Evolutionary conservation across 2,888 invertebrate genomes (phyloP).

Genomic region (Apotomis betuletana): DNA sequence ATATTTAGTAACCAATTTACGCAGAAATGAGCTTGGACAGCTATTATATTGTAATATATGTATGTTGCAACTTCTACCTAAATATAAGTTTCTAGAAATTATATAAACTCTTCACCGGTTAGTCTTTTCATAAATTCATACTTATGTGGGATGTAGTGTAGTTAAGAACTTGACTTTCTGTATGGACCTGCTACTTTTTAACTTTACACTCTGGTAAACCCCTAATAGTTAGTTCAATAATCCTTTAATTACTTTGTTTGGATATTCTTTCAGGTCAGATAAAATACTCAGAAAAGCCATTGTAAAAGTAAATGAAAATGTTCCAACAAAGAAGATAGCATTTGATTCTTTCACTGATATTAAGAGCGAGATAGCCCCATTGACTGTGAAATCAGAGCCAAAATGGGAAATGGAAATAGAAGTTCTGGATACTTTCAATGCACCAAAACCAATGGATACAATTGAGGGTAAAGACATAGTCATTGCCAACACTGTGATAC

Average conservation of each 20-base stretch:
- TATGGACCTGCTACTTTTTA: no score
- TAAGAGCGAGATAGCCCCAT: conserved; percentile 76
- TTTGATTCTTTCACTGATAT: conserved; percentile 79
- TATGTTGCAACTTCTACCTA: no score
- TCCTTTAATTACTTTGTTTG: background rate
- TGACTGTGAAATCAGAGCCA: conserved; percentile 71
- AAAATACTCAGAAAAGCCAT: conserved; percentile 68
- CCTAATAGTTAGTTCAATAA: background rate
- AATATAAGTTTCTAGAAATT: no score
- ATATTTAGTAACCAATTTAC: background rate
- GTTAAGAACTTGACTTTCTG: no score
- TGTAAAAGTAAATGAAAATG: conserved; percentile 56
- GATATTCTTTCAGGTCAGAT: conserved; percentile 63
- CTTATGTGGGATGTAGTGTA: no score
- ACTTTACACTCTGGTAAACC: no score
- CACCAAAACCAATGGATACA: conserved; percentile 57
- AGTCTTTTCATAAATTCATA: no score
- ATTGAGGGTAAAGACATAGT: conserved; percentile 71
- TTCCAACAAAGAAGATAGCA: conserved; percentile 74
- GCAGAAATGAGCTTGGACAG: no score
- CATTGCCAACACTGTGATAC: conserved; percentile 77
- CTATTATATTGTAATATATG: no score
- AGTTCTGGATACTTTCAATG: conserved; percentile 51
- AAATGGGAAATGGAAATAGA: conserved; percentile 80
- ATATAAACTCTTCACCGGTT: no score